Conservation (phyloP, 2,888 invertebrate genomes). For the Schizaphis graminum region DNA sequence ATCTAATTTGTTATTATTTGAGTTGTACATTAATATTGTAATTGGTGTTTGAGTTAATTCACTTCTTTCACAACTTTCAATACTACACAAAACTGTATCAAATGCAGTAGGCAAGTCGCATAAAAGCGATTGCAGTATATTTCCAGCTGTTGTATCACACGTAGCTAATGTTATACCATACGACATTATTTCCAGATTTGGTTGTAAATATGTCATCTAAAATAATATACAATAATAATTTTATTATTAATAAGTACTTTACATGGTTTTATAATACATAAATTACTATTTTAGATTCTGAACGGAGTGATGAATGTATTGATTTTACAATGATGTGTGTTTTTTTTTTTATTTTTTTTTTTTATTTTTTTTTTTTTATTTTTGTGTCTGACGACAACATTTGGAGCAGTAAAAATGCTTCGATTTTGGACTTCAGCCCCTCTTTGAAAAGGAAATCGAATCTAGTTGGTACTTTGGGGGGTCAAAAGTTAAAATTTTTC, state of each 20-base stretch:
- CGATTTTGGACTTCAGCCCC: no score
- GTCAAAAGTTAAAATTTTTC: no score
- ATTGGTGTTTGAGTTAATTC: neutral
- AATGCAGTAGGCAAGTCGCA: neutral
- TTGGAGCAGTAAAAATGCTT: no score
- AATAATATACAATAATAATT: neutral
- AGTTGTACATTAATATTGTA: neutral
- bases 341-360: no score
- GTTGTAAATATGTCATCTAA: conserved; percentile 1
- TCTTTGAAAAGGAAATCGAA: no score
- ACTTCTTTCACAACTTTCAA: neutral
- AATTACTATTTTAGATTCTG: no score
- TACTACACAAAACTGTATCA: neutral
- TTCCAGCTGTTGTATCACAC: neutral
- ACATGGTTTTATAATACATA: neutral
- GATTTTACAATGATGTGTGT: no score
- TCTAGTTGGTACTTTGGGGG: no score
- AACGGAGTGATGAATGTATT: no score
- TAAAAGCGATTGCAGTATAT: neutral
- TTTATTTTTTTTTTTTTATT: no score
- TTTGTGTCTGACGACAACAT: no score
- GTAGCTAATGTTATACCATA: conserved; percentile 1
- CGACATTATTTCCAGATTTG: neutral
- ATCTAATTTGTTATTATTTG: neutral
- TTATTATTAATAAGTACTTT: neutral